Base-by-base conservation (phyloP, 2,797 vertebrate species). In the Phataginus tricuspis region DNA sequence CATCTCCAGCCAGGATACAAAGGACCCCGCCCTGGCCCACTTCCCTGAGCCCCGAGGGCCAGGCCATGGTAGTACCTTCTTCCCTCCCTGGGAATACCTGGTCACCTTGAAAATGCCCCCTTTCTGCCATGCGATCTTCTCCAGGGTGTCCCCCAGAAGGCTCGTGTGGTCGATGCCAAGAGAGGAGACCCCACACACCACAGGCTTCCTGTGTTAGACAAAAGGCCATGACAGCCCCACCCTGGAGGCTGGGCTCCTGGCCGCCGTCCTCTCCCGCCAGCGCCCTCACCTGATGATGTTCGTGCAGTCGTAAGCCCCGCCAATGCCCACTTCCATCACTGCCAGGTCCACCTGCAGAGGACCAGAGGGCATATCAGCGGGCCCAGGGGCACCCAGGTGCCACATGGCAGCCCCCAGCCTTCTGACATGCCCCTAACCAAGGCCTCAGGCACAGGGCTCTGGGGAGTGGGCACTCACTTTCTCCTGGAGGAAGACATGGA, bases 41-140 rank as follows among this genome's bases (percentile, higher is more conserved):
- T 64, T 71, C 71, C 18, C 64, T 31, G n/a, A 66, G 61, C 16
- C 37, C 29, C 11, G 25, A 69, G 71, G 63, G 80, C 37, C 49
- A 72, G 84, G 9, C 29, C 49, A 13, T 19, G n/a, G 53, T 42
- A 3, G 12, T 45, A 83, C 25, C 4, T 6, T 45, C 57, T 72
- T 72, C 64, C 78, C 11, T 74, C 25, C 72, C 72, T 8, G 23
- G 57, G 0, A 31, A 71, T 64, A 27, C 7, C 69, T 10, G 27
- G 66, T 93, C 97, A 99, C 99, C 99, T 99, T 99, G 97, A 99
- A 99, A 98, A 99, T 99, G 75, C 99, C 99, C 10, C 99, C 99
- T 97, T 99, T 99, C 96, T 99, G 99, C 99, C 99, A 99, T 2
- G 99, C 99, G 0, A 99, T 99, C 98, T 99, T 99, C 95, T 99